These are phyloP conservation scores for Podarcis siculus DNA, from an alignment of 2,797 vertebrate species.

Conservation along the genomic window DNA sequence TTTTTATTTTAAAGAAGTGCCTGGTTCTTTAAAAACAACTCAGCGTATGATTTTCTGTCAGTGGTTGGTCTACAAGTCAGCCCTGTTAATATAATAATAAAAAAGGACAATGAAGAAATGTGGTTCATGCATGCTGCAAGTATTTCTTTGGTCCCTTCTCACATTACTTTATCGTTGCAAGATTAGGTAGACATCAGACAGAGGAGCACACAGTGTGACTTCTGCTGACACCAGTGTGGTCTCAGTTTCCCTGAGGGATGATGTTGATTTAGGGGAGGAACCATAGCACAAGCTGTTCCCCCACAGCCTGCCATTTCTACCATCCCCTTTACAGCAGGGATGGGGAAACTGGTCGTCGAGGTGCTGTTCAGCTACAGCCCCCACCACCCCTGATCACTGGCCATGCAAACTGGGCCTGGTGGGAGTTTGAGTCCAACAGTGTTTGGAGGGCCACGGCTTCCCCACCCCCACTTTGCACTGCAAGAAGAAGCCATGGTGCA, in stretches of 20 bases:
- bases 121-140: background rate
- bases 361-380: background rate
- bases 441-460: no score
- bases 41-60: conserved; percentile 39
- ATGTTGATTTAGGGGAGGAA: background rate
- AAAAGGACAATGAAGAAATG: background rate
- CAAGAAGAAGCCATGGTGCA: background rate
- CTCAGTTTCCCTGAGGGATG: background rate
- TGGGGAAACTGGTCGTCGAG: background rate
- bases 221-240: background rate
- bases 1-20: conserved; percentile 27
- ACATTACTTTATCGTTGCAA: background rate
- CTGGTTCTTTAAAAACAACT: background rate
- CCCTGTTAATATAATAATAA: conserved; percentile 21
- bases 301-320: background rate
- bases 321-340: background rate
- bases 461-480: background rate
- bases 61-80: conserved; percentile 3
- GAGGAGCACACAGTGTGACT: background rate
- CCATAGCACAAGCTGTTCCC: background rate
- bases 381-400: background rate
- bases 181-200: no score
- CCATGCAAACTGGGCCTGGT: background rate
- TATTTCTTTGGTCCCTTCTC: background rate
- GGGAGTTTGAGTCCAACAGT: no score